Base-by-base conservation (phyloP, 2,113 vertebrate genomes). In the Corythornis cristatus region DNA sequence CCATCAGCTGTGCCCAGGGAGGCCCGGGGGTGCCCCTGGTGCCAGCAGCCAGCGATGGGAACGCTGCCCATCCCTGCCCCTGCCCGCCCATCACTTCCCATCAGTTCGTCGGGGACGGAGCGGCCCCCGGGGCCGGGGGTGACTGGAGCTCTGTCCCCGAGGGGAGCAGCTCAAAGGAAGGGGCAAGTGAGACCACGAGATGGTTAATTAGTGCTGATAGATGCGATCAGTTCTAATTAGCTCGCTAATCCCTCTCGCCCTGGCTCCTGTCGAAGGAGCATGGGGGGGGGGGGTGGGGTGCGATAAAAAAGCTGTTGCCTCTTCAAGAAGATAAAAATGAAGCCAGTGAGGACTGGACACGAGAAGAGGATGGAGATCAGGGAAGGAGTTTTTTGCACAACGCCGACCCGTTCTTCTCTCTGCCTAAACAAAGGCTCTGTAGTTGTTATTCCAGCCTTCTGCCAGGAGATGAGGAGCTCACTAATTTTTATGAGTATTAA, bases 171-270 rank as follows among this genome's bases (percentile, higher is more conserved):
- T 98, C 97, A 96, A 98, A 98, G 97, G 97, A 96, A 97, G 96
- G 96, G 35, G 48, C 95, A 71, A 97, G 91, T 79, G 96, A 98
- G 97, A 97, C 96, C 95, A 95, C 72, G 77, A 89, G 90, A 97
- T 93, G 94, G 84, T 93, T 98, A 98, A 98, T 98, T 98, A 98
- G 97, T 97, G 95, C 95, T 97, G 98, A 98, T 97, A 97, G 97
- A 97, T 96, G 96, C 96, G 76, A 98, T 98, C 98, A 98, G 98
- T 97, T 98, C 97, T 98, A 98, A 98, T 98, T 98, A 98, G 97
- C 93, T 98, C 96, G 95, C 96, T 98, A 97, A 98, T 98, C 97
- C 97, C 95, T 98, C 98, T 97, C 91, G 80, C 56, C 76, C 20
- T 54, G 1, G 12, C 82, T 89, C 79, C 91, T 89, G 78, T 95